Evolutionary conservation across 2,888 invertebrate species (phyloP).

Genomic region (Nowickia ferox): DNA sequence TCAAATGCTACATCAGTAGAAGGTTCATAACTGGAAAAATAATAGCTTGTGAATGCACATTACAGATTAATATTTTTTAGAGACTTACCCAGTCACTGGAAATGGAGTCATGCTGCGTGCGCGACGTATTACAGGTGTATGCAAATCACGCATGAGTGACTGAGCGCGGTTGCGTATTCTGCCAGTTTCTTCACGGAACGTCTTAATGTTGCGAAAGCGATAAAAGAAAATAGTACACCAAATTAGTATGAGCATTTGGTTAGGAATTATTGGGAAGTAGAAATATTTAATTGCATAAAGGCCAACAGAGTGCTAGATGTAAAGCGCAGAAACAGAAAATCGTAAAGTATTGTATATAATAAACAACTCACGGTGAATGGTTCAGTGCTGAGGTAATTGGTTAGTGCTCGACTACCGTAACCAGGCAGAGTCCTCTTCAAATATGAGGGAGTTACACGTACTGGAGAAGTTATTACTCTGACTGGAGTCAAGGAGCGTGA

Average conservation of each 20-base stretch:
- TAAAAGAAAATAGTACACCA: background rate
- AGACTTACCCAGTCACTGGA: conserved; percentile 80
- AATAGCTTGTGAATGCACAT: too few relatives aligned
- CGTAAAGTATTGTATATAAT: conserved; percentile 19
- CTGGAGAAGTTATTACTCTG: conserved; percentile 78
- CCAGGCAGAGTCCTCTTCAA: conserved; percentile 87
- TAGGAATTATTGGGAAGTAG: background rate
- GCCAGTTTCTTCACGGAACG: conserved; percentile 92
- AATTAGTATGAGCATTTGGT: background rate
- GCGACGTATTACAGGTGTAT: conserved; percentile 90
- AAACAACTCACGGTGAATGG: conserved; percentile 87
- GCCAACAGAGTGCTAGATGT: conserved; percentile 7
- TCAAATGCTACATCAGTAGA: conserved; percentile 84
- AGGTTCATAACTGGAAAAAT: conserved; percentile 81
- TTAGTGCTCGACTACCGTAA: conserved; percentile 87
- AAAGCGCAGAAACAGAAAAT: conserved; percentile 31
- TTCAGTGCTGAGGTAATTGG: conserved; percentile 91
- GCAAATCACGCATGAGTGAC: conserved; percentile 89
- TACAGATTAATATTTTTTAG: background rate
- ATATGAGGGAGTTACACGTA: conserved; percentile 87
- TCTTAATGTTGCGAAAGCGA: conserved; percentile 83
- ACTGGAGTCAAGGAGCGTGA: conserved; percentile 78
- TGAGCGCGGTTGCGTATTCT: conserved; percentile 91
- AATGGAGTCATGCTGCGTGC: conserved; percentile 85
- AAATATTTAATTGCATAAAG: conserved; percentile 30